Base-by-base conservation (phyloP, 2,888 invertebrate species). In the Epinotia nisella region DNA sequence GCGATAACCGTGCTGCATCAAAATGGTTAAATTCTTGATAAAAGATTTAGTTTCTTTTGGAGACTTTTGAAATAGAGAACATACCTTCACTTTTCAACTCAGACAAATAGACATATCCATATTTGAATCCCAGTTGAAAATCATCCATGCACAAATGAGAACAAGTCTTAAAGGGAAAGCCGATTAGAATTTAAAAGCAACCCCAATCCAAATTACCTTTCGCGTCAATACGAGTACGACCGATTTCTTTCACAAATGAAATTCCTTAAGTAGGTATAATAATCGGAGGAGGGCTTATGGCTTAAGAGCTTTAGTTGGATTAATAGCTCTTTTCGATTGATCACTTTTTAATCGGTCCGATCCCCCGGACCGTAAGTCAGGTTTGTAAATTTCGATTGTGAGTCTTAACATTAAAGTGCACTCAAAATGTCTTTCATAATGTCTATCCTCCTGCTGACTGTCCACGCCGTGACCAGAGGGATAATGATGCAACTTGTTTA, bases 321-420 rank as follows among this genome's bases (percentile, higher is more conserved):
- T 64, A 72, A 56, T 61, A 56, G 67, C 45, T 15, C 45, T 41
- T 29, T 60, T 17, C 60, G 35, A 70, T 71, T 60, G 49, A 72
- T 67, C 56, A 58, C 17, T 72, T 72, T 67, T 68, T 68, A 72
- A 72, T 72, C 67, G 72, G 56, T 21, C 21, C 39, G 9, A 61
- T 61, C 65, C 66, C 55, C 56, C 17, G 66, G 21, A 19, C 19
- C 10, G 24, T 11, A 11, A 29, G 62, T 17, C 9, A 21, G 3
- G n/a, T 24, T 41, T 45, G 45, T 45, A 39, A 45, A 53, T 19
- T 19, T 17, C 53, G 15, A 51, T n/a, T 17, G 13, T 19, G 53
- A 45, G 13, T 45, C 4, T 2, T 15, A 41, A 5, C 0, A 7
- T 29, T 29, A 35, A n/a, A n/a, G 35, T 35, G 35, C 1, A 35